A percentile compares a stretch with the other conserved stretches of the same genome.
phyloP scores from a whole-genome alignment of 2,888 invertebrate species.

The Teleogryllus oceanicus region DNA sequence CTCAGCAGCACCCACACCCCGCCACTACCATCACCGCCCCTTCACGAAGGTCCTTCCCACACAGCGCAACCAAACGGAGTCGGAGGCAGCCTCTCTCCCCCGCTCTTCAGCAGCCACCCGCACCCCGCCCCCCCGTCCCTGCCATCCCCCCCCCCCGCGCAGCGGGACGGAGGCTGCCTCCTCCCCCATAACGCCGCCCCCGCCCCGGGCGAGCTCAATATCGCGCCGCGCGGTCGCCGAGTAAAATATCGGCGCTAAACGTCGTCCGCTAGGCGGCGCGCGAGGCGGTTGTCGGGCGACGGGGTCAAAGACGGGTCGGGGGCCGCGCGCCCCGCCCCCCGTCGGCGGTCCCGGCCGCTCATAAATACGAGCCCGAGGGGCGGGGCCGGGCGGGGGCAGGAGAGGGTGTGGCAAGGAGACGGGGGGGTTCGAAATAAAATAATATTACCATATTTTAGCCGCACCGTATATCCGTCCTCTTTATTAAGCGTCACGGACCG shows the following conservation, averaged over 20 bases:
- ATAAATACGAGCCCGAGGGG: not conserved
- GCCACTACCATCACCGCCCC: too few relatives aligned
- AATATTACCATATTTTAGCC: conserved; percentile 18
- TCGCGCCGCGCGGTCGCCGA: conserved; percentile 11
- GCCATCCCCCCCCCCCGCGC: too few relatives aligned
- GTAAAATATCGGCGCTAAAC: conserved; percentile 9
- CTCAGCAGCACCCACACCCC: too few relatives aligned
- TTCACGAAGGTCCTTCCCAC: too few relatives aligned
- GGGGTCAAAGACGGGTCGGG: not conserved
- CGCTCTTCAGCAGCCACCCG: not conserved
- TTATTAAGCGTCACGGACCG: conserved; percentile 9
- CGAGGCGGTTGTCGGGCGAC: not conserved
- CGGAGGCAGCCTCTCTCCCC: not conserved
- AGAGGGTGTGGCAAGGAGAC: not conserved
- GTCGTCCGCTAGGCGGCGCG: not conserved
- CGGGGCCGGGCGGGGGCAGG: not conserved
- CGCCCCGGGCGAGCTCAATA: not conserved
- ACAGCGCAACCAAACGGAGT: too few relatives aligned
- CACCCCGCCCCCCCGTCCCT: too few relatives aligned
- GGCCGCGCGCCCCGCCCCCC: not conserved
- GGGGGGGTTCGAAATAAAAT: not conserved
- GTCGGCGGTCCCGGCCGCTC: not conserved
- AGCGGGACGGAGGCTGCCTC: not conserved
- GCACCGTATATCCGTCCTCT: conserved; percentile 7
- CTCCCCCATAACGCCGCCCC: not conserved